Evolutionary conservation across 2,888 invertebrate genomes (phyloP).

Genomic region (Lycophotia porphyrea): DNA sequence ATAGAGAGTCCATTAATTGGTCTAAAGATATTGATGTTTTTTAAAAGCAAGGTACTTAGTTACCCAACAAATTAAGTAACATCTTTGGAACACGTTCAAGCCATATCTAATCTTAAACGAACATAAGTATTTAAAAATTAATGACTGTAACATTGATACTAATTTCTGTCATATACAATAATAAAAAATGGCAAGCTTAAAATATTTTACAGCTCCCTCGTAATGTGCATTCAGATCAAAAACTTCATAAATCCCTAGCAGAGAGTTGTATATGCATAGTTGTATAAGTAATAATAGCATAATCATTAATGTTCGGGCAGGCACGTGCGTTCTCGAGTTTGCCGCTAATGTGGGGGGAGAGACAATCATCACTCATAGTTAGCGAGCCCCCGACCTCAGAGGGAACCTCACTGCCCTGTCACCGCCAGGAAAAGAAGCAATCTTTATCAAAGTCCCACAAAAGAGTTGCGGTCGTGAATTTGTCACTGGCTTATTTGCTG

Average conservation of each 20-base stretch:
- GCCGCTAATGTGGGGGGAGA: conserved; percentile 83
- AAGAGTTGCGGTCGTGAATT: conserved; percentile 87
- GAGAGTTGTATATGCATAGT: conserved; percentile 60
- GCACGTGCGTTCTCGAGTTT: conserved; percentile 78
- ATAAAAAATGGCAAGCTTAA: conserved; percentile 30
- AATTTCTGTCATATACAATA: not conserved
- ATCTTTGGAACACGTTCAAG: not conserved
- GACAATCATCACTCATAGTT: conserved; percentile 88
- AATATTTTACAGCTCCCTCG: conserved; percentile 42
- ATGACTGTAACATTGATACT: not conserved
- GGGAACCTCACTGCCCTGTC: conserved; percentile 78
- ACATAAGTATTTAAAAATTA: not conserved
- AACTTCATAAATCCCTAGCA: conserved; percentile 58
- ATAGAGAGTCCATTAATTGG: not conserved
- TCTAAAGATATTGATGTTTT: not conserved
- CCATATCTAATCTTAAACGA: not conserved
- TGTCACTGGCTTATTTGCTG: conserved; percentile 85
- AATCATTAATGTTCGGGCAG: conserved; percentile 78
- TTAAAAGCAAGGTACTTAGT: not conserved
- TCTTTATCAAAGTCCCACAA: conserved; percentile 87
- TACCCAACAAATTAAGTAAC: not conserved
- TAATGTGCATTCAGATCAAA: conserved; percentile 42
- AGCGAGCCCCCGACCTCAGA: conserved; percentile 77
- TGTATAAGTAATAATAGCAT: conserved; percentile 69
- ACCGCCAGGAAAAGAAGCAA: conserved; percentile 82